Conservation (phyloP, 2,797 vertebrate species). For the Tapirus indicus region DNA sequence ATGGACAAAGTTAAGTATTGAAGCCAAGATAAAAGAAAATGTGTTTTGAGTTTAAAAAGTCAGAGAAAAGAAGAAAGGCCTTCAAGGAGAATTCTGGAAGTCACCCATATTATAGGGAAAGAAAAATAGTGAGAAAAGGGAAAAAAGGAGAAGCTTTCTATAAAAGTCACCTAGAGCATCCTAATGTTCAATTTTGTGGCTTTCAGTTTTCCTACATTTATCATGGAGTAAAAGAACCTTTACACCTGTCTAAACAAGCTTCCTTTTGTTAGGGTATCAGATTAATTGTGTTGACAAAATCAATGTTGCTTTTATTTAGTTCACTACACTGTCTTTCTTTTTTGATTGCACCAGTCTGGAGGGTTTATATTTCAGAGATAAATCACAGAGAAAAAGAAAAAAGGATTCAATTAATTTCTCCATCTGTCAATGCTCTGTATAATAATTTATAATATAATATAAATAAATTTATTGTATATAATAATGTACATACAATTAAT, state of each 20-base stretch:
- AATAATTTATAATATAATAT: neutral
- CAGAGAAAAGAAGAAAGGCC: too few species aligned
- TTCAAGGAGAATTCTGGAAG: neutral
- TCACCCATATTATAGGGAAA: neutral
- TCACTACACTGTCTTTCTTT: neutral
- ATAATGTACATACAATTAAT: neutral
- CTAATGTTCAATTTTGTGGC: neutral
- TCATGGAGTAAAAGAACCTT: neutral
- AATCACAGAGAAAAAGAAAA: neutral
- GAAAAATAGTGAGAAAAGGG: neutral
- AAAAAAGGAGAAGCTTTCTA: neutral
- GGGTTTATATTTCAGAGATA: neutral
- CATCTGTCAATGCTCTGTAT: neutral
- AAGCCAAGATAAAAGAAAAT: neutral
- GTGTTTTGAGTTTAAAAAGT: neutral
- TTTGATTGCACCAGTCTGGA: too few species aligned
- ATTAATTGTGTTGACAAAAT: neutral
- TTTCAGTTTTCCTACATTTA: neutral
- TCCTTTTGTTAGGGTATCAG: neutral
- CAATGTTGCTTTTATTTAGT: neutral
- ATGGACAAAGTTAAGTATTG: neutral
- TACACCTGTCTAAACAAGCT: neutral
- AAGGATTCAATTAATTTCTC: neutral
- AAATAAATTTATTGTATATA: neutral
- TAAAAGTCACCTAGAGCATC: neutral